Conservation (phyloP, 2,113 vertebrate genomes). For the Crotophaga sulcirostris region DNA sequence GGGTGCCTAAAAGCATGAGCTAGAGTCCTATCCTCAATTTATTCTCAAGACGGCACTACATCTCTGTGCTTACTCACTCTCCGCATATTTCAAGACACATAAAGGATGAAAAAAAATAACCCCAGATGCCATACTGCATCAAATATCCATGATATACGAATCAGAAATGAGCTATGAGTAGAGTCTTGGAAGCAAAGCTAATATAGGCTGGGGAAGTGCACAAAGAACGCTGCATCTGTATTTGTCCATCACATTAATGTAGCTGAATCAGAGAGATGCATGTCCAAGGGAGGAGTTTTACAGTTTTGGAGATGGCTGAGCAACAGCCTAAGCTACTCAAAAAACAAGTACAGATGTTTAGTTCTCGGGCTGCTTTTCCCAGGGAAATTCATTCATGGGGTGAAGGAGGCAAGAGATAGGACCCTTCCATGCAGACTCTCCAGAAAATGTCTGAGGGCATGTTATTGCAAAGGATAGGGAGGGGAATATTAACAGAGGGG, state of each 20-base stretch:
- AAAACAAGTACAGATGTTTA: background rate
- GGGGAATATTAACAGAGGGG: background rate
- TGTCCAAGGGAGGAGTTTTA: background rate
- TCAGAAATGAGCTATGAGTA: background rate
- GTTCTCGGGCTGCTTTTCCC: background rate
- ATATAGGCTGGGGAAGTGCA: background rate
- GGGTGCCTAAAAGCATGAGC: background rate
- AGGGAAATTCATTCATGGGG: fast-evolving
- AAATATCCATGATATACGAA: background rate
- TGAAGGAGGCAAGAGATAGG: background rate
- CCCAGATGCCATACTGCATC: background rate
- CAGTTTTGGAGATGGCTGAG: background rate
- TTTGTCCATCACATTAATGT: background rate
- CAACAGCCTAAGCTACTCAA: background rate
- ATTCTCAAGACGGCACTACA: background rate
- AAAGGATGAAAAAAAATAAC: background rate
- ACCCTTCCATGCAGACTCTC: background rate
- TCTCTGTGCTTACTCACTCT: background rate
- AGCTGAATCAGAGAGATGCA: background rate
- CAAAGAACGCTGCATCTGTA: background rate
- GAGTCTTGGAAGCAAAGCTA: background rate
- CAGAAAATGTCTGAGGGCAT: background rate
- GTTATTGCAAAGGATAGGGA: background rate
- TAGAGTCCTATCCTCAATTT: background rate
- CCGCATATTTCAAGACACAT: background rate